These are phyloP conservation scores for Oryzaephilus surinamensis DNA, from an alignment of 1,140 invertebrate species.

Conservation along the genomic window DNA sequence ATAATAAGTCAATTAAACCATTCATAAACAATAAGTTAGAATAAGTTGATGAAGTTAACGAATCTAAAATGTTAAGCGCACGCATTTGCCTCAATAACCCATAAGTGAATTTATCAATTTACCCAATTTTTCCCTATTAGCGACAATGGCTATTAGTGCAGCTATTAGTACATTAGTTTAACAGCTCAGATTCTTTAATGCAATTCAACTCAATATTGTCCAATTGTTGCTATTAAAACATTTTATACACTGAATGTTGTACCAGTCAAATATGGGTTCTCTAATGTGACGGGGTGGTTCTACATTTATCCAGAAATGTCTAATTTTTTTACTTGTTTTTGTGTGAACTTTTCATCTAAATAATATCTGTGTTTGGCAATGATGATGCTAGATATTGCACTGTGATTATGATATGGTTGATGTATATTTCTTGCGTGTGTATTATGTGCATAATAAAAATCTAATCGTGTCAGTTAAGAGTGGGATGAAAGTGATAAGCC, in stretches of 20 bases:
- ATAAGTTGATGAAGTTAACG: slow-evolving; percentile 21
- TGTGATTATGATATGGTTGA: no score
- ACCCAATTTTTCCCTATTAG: slow-evolving; percentile 40
- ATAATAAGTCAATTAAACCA: slow-evolving; percentile 26
- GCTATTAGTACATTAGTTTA: slow-evolving; percentile 37
- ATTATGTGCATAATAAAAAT: no score
- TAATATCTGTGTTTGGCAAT: no score
- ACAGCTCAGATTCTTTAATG: slow-evolving; percentile 37
- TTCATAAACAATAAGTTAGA: slow-evolving; percentile 24
- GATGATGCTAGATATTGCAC: no score
- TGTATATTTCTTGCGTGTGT: no score
- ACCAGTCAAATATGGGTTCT: slow-evolving; percentile 31
- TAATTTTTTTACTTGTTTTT: neutral
- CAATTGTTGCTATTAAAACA: slow-evolving; percentile 38
- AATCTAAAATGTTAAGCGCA: slow-evolving; percentile 22
- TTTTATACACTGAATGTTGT: slow-evolving; percentile 32
- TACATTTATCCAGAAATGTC: neutral
- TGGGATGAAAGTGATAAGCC: no score
- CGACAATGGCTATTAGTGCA: slow-evolving; percentile 37
- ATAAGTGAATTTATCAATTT: slow-evolving; percentile 40
- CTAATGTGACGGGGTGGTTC: slow-evolving; percentile 25
- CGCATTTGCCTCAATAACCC: slow-evolving; percentile 32
- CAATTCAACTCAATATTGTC: slow-evolving; percentile 37
- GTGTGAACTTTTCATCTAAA: no score
- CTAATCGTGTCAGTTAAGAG: slow-evolving; percentile 1